Base-by-base conservation (phyloP, 2,113 vertebrate genomes). In the Pangasianodon hypophthalmus region DNA sequence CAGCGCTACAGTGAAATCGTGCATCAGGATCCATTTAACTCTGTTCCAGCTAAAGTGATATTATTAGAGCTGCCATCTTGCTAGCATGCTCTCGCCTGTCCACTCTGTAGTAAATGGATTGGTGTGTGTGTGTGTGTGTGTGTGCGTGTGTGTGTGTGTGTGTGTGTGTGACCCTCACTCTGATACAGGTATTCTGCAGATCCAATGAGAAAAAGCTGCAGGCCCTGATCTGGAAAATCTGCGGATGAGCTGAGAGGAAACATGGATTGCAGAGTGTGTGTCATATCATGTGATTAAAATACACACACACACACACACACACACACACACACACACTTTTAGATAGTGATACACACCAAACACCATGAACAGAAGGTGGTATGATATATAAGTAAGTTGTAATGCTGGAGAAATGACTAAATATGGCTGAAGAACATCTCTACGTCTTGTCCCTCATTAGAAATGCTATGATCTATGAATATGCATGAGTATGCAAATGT, bases 121-220 rank as follows among this genome's bases (percentile, higher is more conserved):
- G 32, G 13, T 80, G 77, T n/a, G 26, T 52, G 77, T 80, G 32
- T 41, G 44, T 77, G 67, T 71, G 44, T 79, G 44, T 48, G 71
- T 75, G 73, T 77, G 75, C 50, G 44, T 79, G 44, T 79, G 21
- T 44, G 75, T 48, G 75, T 79, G 44, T 79, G 75, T 79, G 75
- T 79, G 75, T 50, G 75, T 50, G 46, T 79, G 75, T 8, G 48
- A n/a, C 24, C 46, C 46, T 50, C 46, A 79, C 11, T 13, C 75
- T 79, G 46, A 79, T 10, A 50, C 75, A 2, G 11, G 75, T 50
- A 50, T 50, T 79, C 75, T 79, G 75, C 75, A 50, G 75, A 50
- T 50, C 24, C 26, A 50, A 46, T 1, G 1, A 79, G 75, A 79
- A 79, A 79, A 46, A 77, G 41, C 41, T 46, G 37, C 41, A 9